Base-by-base conservation (phyloP, 2,797 vertebrate genomes). In the Scomberomorus guttatus region DNA sequence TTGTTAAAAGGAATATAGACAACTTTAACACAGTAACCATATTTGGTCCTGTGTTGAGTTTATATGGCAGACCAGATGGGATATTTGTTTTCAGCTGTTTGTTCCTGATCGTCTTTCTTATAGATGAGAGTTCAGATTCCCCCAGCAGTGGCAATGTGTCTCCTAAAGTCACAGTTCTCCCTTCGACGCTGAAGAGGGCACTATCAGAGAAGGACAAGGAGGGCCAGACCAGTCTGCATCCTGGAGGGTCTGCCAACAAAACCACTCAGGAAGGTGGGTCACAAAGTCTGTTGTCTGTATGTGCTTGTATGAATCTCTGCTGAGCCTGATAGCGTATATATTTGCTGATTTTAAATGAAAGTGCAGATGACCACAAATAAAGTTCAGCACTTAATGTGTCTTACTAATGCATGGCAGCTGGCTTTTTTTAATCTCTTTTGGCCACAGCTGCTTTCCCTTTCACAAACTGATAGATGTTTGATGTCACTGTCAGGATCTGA, bases 151-250 rank as follows among this genome's bases (percentile, higher is more conserved):
- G 96, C 25, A 88, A 92, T 1, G 80, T 89, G 17, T 96, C 97
- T 59, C 93, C 97, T 3, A 96, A 96, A 63, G 85, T 92, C 22
- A 93, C 96, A 14, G 91, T 93, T 59, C 95, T 97, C 81, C 95
- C 96, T 6, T 89, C 95, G 2, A 79, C 94, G 50, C 87, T 98
- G 73, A 98, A 96, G 92, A 98, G 95, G 86, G 89, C 83, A 54
- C 87, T 95, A 77, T 96, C 94, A 5, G 97, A 98, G 39, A 99
- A 97, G 90, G 97, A 97, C 79, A 96, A 95, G 86, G 97, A 98
- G 3, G 92, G 94, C 24, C 96, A 95, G 80, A 90, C 85, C 73
- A 94, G 95, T 85, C 94, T 93, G 12, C 92, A 94, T 83, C 89
- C 94, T n/a, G 93, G 83, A 80, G 86, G 84, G n/a, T 86, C 95